Base-by-base conservation (phyloP, 2,888 invertebrate species). In the Eustalomyia histrio region DNA sequence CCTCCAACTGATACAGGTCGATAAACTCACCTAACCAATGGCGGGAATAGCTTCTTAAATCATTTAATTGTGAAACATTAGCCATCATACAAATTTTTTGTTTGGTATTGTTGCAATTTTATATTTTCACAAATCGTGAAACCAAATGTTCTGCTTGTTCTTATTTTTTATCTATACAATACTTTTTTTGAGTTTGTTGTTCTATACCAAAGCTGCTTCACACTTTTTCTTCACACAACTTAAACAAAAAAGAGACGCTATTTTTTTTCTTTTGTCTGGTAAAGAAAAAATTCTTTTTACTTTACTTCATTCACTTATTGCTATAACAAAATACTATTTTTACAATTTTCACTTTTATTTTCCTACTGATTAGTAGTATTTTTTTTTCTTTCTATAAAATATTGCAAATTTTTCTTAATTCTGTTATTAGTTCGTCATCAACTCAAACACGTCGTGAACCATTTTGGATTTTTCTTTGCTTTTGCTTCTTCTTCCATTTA, bases 1-100 rank as follows among this genome's bases (percentile, higher is more conserved):
- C 88, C 68, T 90, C 90, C 65, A 83, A 85, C 74, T 90, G 89
- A 82, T 90, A 90, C 24, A 88, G 86, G 39, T 90, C 90, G 64
- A 90, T 90, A 64, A 90, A 90, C 79, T 90, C 90, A 1, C 88
- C 88, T 8, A 90, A 84, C 90, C 90, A 90, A 72, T 89, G 89
- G 14, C 90, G 87, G 21, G 90, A 90, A 82, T 90, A 90, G 7
- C 88, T 88, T 14, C 90, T 85, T 80, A 90, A 82, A 82, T 90
- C 90, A 55, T 87, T 89, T 53, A 88, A 80, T 72, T 86, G 86
- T 64, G 86, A 86, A 39, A 86, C 84, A 82, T 85, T 86, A 76
- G 85, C 84, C 83, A 85, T 83, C 72, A 68, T 73, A 79, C 78
- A 79, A 72, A 73, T 75, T 73, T 43, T 35, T 16, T 55, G 3